phyloP scores from a whole-genome alignment of 2,113 vertebrate genomes.

The Cheilinus undulatus region DNA sequence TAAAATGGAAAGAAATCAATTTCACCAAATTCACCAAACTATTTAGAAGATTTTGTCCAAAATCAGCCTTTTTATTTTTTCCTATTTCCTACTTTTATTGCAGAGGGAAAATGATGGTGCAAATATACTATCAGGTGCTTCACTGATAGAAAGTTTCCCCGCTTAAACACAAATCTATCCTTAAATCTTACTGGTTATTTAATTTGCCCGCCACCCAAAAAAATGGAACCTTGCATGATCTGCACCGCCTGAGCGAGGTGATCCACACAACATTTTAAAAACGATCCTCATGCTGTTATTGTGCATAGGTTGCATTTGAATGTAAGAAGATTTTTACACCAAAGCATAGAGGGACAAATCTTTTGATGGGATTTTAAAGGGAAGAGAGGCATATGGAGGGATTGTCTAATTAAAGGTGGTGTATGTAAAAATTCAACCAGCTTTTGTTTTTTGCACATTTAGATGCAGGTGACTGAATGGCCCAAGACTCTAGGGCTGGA shows the following conservation, averaged over 20 bases:
- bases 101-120: background rate
- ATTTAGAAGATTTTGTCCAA: slow-evolving; percentile 1
- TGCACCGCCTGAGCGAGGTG: slow-evolving; percentile 11
- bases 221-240: slow-evolving; percentile 25
- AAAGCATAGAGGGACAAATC: slow-evolving; percentile 59
- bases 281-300: slow-evolving; percentile 13
- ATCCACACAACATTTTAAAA: slow-evolving; percentile 14
- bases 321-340: slow-evolving; percentile 63
- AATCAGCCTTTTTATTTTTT: slow-evolving; percentile 3
- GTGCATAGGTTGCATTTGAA: slow-evolving; percentile 49
- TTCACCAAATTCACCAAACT: background rate
- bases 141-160: background rate
- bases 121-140: background rate
- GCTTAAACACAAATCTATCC: background rate
- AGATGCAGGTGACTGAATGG: slow-evolving; percentile 45
- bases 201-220: background rate
- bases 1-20: slow-evolving; percentile 12
- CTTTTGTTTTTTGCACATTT: slow-evolving; percentile 73
- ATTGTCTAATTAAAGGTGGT: slow-evolving; percentile 34
- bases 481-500: slow-evolving; percentile 26
- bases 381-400: slow-evolving; percentile 10
- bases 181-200: slow-evolving; percentile 36
- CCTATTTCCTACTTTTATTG: slow-evolving; percentile 1
- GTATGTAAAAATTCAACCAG: slow-evolving; percentile 14
- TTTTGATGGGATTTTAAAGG: slow-evolving; percentile 38